Base-by-base conservation (phyloP, 2,888 invertebrate genomes). In the Tyria jacobaeae region DNA sequence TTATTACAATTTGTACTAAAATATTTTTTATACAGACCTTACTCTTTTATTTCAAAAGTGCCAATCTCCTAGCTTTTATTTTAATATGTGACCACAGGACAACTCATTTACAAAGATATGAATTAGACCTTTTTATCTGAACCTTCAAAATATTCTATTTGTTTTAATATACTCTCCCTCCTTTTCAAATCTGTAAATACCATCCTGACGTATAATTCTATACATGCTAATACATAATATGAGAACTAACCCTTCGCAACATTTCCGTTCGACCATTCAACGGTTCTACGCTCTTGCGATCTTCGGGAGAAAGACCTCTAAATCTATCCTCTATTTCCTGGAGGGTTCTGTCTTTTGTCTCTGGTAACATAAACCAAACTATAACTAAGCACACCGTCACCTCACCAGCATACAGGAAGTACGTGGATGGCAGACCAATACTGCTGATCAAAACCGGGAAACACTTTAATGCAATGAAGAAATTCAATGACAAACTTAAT, bases 281-380 rank as follows among this genome's bases (percentile, higher is more conserved):
- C 4, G 91, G 91, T 31, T 87, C 81, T 0, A 77, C 64, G 64
- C 83, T 83, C 68, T 82, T 86, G 1, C 73, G 66, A 54, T 91
- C 91, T 2, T 71, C 78, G 1, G 79, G 63, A 1, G 83, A 71
- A 3, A 79, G 37, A 0, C 90, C 92, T 71, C 89, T 85, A 71
- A 95, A 95, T 47, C 82, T 83, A 47, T 95, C 95, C 73, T 96
- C 96, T 60, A 96, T 96, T 78, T 96, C 96, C 58, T 95, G 92
- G 14, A 96, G 89, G 6, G 96, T 95, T 64, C 94, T 95, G 55
- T 95, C 95, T 68, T 95, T 96, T 0, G 96, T 96, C 83, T 96
- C 96, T 0, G 96, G 96, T 59, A 96, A 84, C 80, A 94, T 86
- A 66, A 95, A 94, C 64, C 95, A 93, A 55, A 95, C 93, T 0